Evolutionary conservation across 2,113 vertebrate species (phyloP).

Genomic region (Pristiophorus japonicus): DNA sequence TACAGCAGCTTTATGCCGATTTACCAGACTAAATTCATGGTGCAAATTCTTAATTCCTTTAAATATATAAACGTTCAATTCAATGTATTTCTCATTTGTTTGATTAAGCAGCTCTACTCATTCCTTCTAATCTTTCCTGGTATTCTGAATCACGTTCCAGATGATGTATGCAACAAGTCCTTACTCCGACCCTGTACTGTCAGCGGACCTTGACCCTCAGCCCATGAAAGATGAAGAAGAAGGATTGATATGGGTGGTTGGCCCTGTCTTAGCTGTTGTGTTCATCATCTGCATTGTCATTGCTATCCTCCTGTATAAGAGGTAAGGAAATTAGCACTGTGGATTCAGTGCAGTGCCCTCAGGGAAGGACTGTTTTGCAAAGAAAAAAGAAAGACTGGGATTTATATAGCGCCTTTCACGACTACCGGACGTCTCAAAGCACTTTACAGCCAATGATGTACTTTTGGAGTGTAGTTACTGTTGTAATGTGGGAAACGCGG

Average conservation of each 20-base stretch:
- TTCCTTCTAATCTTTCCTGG: slow-evolving; percentile 29
- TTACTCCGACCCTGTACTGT: slow-evolving; percentile 91
- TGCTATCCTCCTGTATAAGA: slow-evolving; percentile 97
- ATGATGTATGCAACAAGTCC: slow-evolving; percentile 96
- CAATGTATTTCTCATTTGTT: not conserved
- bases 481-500: too few relatives aligned
- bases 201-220: slow-evolving; percentile 86
- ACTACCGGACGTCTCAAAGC: too few relatives aligned
- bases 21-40: not conserved
- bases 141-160: slow-evolving; percentile 50
- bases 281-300: slow-evolving; percentile 99
- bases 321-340: slow-evolving; percentile 59
- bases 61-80: not conserved
- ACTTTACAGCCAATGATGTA: too few relatives aligned
- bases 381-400: too few relatives aligned
- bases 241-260: slow-evolving; percentile 96
- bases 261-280: slow-evolving; percentile 92
- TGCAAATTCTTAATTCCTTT: not conserved
- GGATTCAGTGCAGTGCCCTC: not conserved
- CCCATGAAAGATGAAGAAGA: slow-evolving; percentile 98
- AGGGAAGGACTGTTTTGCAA: not conserved
- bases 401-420: too few relatives aligned
- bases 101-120: slow-evolving; percentile 45
- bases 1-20: not conserved
- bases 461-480: too few relatives aligned